phyloP scores from a whole-genome alignment of 2,797 vertebrate species.

The Podargus strigoides region DNA sequence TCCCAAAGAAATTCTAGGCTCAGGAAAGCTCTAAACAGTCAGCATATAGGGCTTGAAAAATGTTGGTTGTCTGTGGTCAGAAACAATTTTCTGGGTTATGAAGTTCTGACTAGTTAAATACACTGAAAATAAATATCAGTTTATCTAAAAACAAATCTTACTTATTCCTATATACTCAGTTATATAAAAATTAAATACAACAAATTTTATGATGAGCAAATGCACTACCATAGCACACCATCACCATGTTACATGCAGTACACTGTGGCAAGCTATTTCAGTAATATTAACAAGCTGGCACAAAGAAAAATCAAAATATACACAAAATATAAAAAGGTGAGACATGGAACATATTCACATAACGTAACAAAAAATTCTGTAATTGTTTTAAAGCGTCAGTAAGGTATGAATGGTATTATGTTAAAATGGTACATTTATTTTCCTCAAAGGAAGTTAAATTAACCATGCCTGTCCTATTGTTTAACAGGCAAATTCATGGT shows the following conservation, averaged over 20 bases:
- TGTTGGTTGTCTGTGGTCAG: not conserved
- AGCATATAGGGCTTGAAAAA: not conserved
- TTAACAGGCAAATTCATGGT: conserved; percentile 1
- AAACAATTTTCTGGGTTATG: not conserved
- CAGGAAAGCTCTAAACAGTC: not conserved
- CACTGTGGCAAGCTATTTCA: not conserved
- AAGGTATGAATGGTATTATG: not conserved
- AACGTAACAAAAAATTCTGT: not conserved
- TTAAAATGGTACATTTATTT: not conserved
- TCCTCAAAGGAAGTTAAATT: conserved; percentile 32
- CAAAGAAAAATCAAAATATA: not conserved
- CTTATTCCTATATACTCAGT: not conserved
- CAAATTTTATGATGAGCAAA: not conserved
- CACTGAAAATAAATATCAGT: not conserved
- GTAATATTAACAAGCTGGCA: not conserved
- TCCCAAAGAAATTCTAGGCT: not conserved
- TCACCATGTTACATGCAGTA: not conserved
- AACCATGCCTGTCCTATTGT: not conserved
- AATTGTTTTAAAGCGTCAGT: not conserved
- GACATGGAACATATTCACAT: not conserved
- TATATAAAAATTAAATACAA: not conserved
- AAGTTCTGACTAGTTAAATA: not conserved
- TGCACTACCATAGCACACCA: not conserved
- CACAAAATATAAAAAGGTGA: not conserved
- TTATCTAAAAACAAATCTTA: not conserved